Evolutionary conservation across 2,888 invertebrate genomes (phyloP).

Genomic region (Drosophila neotestacea): DNA sequence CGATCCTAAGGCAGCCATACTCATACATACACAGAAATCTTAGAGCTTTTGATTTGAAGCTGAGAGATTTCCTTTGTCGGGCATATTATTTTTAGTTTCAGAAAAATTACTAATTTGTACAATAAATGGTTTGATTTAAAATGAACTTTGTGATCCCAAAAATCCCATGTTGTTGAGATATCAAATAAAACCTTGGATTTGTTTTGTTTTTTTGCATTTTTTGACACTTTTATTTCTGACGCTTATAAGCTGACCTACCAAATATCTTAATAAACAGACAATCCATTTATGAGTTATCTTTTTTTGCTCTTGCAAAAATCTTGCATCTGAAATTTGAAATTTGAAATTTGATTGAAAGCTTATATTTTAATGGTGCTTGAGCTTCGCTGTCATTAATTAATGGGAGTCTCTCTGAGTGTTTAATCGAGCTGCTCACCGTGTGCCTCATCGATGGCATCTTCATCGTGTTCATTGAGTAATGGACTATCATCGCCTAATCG

Average conservation of each 20-base stretch:
- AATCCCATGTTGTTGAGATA: too few relatives aligned
- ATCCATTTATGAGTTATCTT: neutral
- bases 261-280: neutral
- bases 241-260: neutral
- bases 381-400: neutral
- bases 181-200: too few relatives aligned
- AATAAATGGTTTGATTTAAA: too few relatives aligned
- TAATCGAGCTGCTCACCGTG: conserved; percentile 64
- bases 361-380: neutral
- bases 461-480: conserved; percentile 87
- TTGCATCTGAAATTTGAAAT: neutral
- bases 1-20: too few relatives aligned
- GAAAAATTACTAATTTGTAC: too few relatives aligned
- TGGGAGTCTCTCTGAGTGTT: too few relatives aligned
- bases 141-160: too few relatives aligned
- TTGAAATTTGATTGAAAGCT: neutral
- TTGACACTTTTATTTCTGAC: neutral
- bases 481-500: conserved; percentile 89
- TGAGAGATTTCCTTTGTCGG: too few relatives aligned
- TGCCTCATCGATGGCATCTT: conserved; percentile 85
- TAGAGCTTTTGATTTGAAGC: too few relatives aligned
- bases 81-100: too few relatives aligned
- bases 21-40: too few relatives aligned
- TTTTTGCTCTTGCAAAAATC: neutral
- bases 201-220: neutral